These are phyloP conservation scores for Caenorhabditis tropicalis DNA, from an alignment of 1,140 invertebrate genomes.

Conservation along the genomic window DNA sequence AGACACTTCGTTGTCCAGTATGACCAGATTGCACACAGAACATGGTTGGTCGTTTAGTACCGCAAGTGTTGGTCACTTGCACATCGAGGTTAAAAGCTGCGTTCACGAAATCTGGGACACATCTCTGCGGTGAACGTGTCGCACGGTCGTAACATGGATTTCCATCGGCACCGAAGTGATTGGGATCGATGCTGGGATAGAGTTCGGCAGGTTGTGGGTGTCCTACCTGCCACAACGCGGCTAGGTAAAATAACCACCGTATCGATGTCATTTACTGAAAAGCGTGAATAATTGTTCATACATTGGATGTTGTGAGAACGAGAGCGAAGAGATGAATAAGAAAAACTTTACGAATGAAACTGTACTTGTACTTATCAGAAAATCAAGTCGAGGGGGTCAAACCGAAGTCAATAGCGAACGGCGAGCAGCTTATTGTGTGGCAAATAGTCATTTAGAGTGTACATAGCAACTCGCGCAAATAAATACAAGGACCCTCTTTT, in stretches of 20 bases:
- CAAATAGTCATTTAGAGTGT: slow-evolving; percentile 42
- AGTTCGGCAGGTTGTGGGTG: slow-evolving; percentile 49
- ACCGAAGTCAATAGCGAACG: slow-evolving; percentile 35
- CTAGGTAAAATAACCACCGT: slow-evolving; percentile 12
- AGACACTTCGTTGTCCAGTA: slow-evolving; percentile 58
- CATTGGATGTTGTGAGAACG: neutral
- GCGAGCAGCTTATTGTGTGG: slow-evolving; percentile 38
- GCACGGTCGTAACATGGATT: slow-evolving; percentile 75
- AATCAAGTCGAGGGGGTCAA: slow-evolving; percentile 7
- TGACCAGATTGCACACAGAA: slow-evolving; percentile 83
- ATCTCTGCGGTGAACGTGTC: slow-evolving; percentile 78
- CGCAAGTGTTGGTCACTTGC: slow-evolving; percentile 94
- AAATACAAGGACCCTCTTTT: slow-evolving; percentile 32
- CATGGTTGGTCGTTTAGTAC: slow-evolving; percentile 77
- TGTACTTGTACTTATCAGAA: slow-evolving; percentile 29
- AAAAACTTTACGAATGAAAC: neutral
- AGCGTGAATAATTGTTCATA: too few relatives aligned
- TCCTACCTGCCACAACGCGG: slow-evolving; percentile 15
- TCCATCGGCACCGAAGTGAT: slow-evolving; percentile 53
- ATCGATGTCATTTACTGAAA: slow-evolving; percentile 38
- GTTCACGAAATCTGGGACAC: slow-evolving; percentile 93
- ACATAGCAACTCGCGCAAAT: slow-evolving; percentile 39
- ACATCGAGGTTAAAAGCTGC: slow-evolving; percentile 86
- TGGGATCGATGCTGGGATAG: slow-evolving; percentile 53
- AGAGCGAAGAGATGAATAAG: neutral